Percentiles rank a stretch among this genome's conserved stretches.
Evolutionary conservation across 2,113 vertebrate species (phyloP).

Genomic region (Nannobrachium achirus): DNA sequence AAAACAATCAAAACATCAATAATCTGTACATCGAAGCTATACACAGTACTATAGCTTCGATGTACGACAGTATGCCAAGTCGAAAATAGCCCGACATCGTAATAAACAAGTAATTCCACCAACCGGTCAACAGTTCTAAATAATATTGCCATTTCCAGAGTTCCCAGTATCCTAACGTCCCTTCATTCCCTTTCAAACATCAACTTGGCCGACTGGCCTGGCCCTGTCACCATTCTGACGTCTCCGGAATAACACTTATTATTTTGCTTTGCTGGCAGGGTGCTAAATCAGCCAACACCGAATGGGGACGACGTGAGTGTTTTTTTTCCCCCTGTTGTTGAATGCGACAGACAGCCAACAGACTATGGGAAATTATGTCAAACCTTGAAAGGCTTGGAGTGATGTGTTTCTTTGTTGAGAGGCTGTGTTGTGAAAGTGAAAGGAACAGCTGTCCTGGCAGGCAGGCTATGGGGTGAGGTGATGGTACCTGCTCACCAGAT

Average conservation of each 20-base stretch:
- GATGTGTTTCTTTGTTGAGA: slow-evolving; percentile 17
- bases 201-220: no score
- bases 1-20: no score
- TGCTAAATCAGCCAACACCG: neutral
- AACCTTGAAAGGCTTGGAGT: neutral
- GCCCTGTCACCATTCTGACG: neutral
- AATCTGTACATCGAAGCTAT: no score
- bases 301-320: neutral
- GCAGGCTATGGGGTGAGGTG: neutral
- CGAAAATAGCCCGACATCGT: no score
- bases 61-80: no score
- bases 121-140: no score
- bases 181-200: neutral
- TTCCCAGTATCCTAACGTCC: no score
- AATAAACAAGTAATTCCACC: no score
- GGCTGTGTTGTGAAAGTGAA: neutral
- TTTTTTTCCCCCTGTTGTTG: neutral
- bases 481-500: slow-evolving; percentile 26
- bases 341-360: neutral
- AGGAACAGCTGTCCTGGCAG: slow-evolving; percentile 22
- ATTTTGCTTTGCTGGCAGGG: neutral
- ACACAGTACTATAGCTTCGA: no score
- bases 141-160: no score
- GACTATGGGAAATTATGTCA: neutral
- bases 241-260: neutral